Evolutionary conservation across 2,888 invertebrate species (phyloP).

Genomic region (Sarcophaga rosellei): DNA sequence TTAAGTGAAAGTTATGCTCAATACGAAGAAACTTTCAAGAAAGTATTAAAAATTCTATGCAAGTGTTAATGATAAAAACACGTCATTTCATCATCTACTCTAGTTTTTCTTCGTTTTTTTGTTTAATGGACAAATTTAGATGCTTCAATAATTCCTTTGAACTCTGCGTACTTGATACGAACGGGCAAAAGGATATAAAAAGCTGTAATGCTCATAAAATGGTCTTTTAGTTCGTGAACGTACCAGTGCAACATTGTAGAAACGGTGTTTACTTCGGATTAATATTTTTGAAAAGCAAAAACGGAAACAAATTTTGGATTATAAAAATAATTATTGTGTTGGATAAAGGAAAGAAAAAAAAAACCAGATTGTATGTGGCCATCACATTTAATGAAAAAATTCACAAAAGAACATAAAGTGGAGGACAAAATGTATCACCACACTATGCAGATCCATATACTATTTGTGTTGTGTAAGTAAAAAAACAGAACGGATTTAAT

Average conservation of each 20-base stretch:
- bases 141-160: constrained; percentile 63
- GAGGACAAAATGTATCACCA: constrained; percentile 72
- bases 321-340: not conserved
- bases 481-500: not conserved
- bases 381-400: no score
- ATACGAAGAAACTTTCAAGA: not conserved
- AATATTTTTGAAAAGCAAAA: not conserved
- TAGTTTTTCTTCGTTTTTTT: not conserved
- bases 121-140: constrained; percentile 54
- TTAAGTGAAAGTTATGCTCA: not conserved
- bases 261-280: not conserved
- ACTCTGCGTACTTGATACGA: constrained; percentile 25
- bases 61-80: constrained; percentile 62
- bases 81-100: constrained; percentile 16
- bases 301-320: not conserved
- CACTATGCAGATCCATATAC: constrained; percentile 70
- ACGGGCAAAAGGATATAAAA: constrained; percentile 60
- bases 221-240: constrained; percentile 49
- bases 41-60: constrained; percentile 64
- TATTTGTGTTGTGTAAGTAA: constrained; percentile 74
- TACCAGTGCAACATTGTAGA: constrained; percentile 1
- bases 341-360: no score
- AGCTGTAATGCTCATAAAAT: constrained; percentile 37
- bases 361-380: not conserved
- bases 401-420: constrained; percentile 40